Base-by-base conservation (phyloP, 2,797 vertebrate genomes). In the Merluccius polli region DNA sequence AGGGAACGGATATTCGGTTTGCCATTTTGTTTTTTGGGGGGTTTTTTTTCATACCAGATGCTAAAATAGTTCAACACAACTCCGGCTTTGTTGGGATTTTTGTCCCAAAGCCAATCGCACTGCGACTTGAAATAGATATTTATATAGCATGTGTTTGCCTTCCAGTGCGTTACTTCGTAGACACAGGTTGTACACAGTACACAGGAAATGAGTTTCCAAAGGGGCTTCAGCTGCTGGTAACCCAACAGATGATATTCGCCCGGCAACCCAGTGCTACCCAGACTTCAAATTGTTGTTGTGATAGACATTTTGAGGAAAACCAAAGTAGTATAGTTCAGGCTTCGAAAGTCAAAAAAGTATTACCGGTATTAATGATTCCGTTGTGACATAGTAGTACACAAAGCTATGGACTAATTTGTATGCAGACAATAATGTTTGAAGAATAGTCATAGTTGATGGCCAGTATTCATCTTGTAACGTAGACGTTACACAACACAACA, bases 251-350 rank as follows among this genome's bases (percentile, higher is more conserved):
- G 2, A 48, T 38, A 59, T 15, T 32, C 21, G 44, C 44, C 16
- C n/a, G n/a, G 44, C n/a, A 18, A 48, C 15, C 15, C 41, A 48
- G 38, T 48, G 16, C 48, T 11, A 11, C 73, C 73, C 35, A 21
- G 73, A 59, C 21, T 1, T 29, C 31, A 52, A 70, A 35, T 15
- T 15, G 11, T 59, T 8, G 21, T 59, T 16, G 12, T 24, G 36
- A 7, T 27, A 18, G 15, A 21, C 29, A 75, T 32, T 2, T 21
- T 18, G 16, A 78, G 21, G 70, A 18, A 80, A 82, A 85, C 79
- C 77, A 87, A 83, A 84, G 78, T 2, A 52, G 73, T 32, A 36
- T 65, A 77, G 70, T 41, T 81, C 59, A 73, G 78, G 3, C 32
- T 18, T 76, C 31, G 38, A 70, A 35, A 65, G 48, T 59, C 18